These are phyloP conservation scores for Allobates femoralis DNA, from an alignment of 2,797 vertebrate genomes.

Conservation along the genomic window DNA sequence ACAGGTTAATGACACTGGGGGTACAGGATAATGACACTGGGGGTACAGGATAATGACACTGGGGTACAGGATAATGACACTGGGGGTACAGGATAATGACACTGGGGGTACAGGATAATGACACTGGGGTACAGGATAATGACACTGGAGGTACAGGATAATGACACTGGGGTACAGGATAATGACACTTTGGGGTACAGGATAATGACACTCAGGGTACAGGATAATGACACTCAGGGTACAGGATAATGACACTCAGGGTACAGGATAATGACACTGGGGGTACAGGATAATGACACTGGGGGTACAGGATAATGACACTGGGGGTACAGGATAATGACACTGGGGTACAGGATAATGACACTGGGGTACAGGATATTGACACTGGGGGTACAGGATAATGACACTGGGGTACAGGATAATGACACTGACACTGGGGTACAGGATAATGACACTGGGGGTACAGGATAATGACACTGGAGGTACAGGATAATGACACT, in stretches of 20 bases:
- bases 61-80: background rate
- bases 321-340: too few relatives aligned
- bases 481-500: background rate
- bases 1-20: background rate
- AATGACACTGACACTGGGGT: background rate
- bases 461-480: background rate
- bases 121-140: background rate
- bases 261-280: background rate
- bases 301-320: background rate
- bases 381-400: background rate
- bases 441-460: background rate
- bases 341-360: too few relatives aligned
- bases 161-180: too few relatives aligned
- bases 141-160: background rate
- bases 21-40: background rate
- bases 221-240: background rate
- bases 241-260: background rate
- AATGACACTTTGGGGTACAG: background rate
- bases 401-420: background rate
- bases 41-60: background rate
- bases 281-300: slow-evolving; percentile 1
- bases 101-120: slow-evolving; percentile 1
- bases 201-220: background rate
- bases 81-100: background rate
- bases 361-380: background rate